These are phyloP conservation scores for Aleiodes alternator DNA, from an alignment of 2,888 invertebrate species.

Conservation along the genomic window DNA sequence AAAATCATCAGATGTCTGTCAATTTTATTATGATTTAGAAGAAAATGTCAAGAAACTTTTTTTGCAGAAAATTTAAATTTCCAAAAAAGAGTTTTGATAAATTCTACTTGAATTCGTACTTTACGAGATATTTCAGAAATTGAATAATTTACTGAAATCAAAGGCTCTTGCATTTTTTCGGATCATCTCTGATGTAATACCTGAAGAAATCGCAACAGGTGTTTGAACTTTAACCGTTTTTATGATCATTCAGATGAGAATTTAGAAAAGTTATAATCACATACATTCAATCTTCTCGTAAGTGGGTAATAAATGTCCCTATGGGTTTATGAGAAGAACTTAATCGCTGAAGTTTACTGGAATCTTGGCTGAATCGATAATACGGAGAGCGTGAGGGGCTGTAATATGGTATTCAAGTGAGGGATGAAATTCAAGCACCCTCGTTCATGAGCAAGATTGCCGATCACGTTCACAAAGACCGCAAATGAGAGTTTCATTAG, in stretches of 20 bases:
- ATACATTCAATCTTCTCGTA: neutral
- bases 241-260: neutral
- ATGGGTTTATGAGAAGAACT: neutral
- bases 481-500: constrained; percentile 65
- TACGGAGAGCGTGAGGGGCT: neutral
- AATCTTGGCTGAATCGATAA: constrained; percentile 23
- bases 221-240: too few relatives aligned
- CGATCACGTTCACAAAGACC: constrained; percentile 63
- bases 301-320: neutral
- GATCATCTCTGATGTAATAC: too few relatives aligned
- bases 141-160: too few relatives aligned
- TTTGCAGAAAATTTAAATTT: too few relatives aligned
- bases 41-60: too few relatives aligned
- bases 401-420: constrained; percentile 15
- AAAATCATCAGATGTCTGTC: too few relatives aligned
- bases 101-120: too few relatives aligned
- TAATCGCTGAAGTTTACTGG: constrained; percentile 13
- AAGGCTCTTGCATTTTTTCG: neutral
- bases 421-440: constrained; percentile 25
- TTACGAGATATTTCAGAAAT: neutral
- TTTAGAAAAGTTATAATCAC: neutral
- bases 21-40: too few relatives aligned
- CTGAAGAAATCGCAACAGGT: too few relatives aligned
- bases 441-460: constrained; percentile 52
- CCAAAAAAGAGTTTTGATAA: too few relatives aligned